phyloP scores from a whole-genome alignment of 2,888 invertebrate species.

The Lissocephala sabroskyi region DNA sequence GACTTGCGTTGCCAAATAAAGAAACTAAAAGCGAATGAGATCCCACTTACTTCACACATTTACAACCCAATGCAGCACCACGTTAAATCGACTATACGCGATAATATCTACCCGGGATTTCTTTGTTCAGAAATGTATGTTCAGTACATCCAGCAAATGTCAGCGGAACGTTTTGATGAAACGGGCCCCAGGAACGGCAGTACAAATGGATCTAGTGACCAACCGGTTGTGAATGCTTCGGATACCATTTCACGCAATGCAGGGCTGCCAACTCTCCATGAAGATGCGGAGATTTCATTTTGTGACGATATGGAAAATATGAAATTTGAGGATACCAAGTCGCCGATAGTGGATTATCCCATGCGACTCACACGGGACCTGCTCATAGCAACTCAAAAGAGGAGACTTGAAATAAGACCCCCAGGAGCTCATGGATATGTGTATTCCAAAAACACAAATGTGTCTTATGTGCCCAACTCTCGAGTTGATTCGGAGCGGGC shows the following conservation, averaged over 20 bases:
- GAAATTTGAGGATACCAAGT: conserved; percentile 62
- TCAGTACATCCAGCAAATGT: conserved; percentile 83
- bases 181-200: conserved; percentile 44
- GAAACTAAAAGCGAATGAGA: conserved; percentile 81
- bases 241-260: conserved; percentile 74
- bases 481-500: conserved; percentile 96
- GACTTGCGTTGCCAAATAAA: conserved; percentile 86
- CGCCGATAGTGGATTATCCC: conserved; percentile 71
- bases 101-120: conserved; percentile 93
- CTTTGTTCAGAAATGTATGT: conserved; percentile 94
- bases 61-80: conserved; percentile 89
- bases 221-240: conserved; percentile 68
- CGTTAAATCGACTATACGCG: conserved; percentile 85
- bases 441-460: conserved; percentile 74
- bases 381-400: conserved; percentile 84
- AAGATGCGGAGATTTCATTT: conserved; percentile 82
- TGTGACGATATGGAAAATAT: conserved; percentile 71
- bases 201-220: conserved; percentile 9
- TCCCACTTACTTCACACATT: conserved; percentile 82
- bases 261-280: conserved; percentile 87
- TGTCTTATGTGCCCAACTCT: conserved; percentile 94
- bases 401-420: conserved; percentile 77
- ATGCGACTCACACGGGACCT: conserved; percentile 85
- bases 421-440: conserved; percentile 77
- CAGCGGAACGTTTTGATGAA: conserved; percentile 73